phyloP scores from a whole-genome alignment of 2,888 invertebrate genomes.

The Drosophila ustulata region DNA sequence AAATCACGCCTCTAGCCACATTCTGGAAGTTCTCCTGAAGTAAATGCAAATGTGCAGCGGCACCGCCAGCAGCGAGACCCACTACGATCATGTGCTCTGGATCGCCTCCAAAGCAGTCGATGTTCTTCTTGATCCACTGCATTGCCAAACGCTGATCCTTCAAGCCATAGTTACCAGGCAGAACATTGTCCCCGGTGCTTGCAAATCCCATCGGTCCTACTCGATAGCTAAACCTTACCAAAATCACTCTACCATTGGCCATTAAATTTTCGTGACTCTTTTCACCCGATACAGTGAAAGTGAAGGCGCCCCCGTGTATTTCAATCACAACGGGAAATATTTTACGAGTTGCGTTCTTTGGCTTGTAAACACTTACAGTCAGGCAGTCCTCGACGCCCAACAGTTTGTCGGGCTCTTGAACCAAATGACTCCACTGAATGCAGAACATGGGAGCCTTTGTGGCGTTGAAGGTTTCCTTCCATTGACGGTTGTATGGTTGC shows the following conservation, averaged over 20 bases:
- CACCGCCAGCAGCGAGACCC: slow-evolving; percentile 91
- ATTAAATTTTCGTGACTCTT: slow-evolving; percentile 87
- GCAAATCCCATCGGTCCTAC: slow-evolving; percentile 91
- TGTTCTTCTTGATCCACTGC: slow-evolving; percentile 52
- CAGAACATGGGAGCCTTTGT: slow-evolving; percentile 87
- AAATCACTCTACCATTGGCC: slow-evolving; percentile 87
- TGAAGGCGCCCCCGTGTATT: slow-evolving; percentile 90
- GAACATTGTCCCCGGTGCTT: slow-evolving; percentile 89
- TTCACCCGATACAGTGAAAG: slow-evolving; percentile 86
- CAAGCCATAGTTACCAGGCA: slow-evolving; percentile 85
- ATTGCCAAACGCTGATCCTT: slow-evolving; percentile 61
- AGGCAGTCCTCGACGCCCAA: slow-evolving; percentile 89
- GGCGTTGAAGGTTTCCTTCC: slow-evolving; percentile 85
- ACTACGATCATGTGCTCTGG: slow-evolving; percentile 89
- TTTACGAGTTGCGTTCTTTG: slow-evolving; percentile 69
- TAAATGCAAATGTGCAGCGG: slow-evolving; percentile 90
- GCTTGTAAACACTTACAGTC: slow-evolving; percentile 88
- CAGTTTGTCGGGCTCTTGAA: slow-evolving; percentile 59
- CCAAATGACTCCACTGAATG: slow-evolving; percentile 87
- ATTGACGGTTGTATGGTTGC: slow-evolving; percentile 57
- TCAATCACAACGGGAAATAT: slow-evolving; percentile 87
- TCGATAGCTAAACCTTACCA: slow-evolving; percentile 90
- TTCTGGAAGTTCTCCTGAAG: slow-evolving; percentile 86
- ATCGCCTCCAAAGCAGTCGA: slow-evolving; percentile 83
- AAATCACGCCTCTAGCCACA: slow-evolving; percentile 75